Conservation (phyloP, 1,140 invertebrate species). For the Piezodorus guildinii region DNA sequence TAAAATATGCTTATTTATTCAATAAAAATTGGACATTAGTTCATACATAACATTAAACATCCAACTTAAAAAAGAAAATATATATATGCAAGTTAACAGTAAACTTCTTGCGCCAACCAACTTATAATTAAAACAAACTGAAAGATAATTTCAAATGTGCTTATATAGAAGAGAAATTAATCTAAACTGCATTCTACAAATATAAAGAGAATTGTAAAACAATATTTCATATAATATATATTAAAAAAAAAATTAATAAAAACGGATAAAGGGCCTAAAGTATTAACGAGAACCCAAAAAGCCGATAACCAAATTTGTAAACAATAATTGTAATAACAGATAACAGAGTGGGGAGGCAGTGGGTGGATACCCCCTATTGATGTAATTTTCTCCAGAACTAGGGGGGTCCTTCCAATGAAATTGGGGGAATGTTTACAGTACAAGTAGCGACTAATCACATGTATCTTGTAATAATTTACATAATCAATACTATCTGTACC, state of each 20-base stretch:
- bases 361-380: slow-evolving; percentile 36
- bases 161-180: slow-evolving; percentile 27
- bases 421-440: slow-evolving; percentile 25
- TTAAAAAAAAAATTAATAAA: slow-evolving; percentile 27
- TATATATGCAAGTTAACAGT: slow-evolving; percentile 23
- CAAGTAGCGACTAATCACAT: slow-evolving; percentile 8
- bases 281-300: slow-evolving; percentile 28
- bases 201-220: slow-evolving; percentile 21
- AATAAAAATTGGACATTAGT: slow-evolving; percentile 19
- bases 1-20: slow-evolving; percentile 20
- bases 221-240: slow-evolving; percentile 26
- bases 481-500: slow-evolving; percentile 11
- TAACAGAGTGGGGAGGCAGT: slow-evolving; percentile 21
- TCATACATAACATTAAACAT: slow-evolving; percentile 19
- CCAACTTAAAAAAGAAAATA: slow-evolving; percentile 14
- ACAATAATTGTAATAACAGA: slow-evolving; percentile 28
- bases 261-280: slow-evolving; percentile 25
- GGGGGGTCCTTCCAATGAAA: slow-evolving; percentile 31
- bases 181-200: slow-evolving; percentile 29
- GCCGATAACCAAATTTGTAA: slow-evolving; percentile 30
- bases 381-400: slow-evolving; percentile 39
- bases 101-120: slow-evolving; percentile 28
- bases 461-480: slow-evolving; percentile 7
- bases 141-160: slow-evolving; percentile 21
- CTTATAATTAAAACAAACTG: slow-evolving; percentile 21